Evolutionary conservation across 64 coral and sea anemone species (phyloP).

Genomic region (Stichodactyla helianthus): DNA sequence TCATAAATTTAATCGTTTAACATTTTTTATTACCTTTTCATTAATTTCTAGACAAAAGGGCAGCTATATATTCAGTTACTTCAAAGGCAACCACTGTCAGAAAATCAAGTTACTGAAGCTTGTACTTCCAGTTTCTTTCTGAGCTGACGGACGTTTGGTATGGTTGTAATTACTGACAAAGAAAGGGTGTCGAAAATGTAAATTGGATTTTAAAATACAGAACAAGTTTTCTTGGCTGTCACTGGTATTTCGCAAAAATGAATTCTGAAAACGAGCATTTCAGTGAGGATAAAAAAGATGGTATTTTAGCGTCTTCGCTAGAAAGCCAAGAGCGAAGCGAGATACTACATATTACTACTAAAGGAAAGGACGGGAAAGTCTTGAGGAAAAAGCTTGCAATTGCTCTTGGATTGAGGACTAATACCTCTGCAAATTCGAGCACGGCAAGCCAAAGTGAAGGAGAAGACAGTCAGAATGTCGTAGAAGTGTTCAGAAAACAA

Average conservation of each 20-base stretch:
- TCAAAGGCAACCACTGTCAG: too few relatives aligned
- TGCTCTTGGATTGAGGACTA: neutral
- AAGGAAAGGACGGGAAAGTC: neutral
- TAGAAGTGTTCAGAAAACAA: conserved; percentile 1
- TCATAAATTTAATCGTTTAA: too few relatives aligned
- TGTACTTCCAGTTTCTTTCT: neutral
- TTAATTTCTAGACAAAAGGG: too few relatives aligned
- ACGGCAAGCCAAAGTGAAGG: neutral
- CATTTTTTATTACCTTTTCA: too few relatives aligned
- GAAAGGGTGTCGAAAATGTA: neutral
- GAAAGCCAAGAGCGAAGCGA: neutral
- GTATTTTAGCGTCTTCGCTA: neutral
- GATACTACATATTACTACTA: neutral
- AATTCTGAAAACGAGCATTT: neutral
- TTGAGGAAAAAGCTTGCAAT: conserved; percentile 10
- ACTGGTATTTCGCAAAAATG: neutral
- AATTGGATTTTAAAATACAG: neutral
- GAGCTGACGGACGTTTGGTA: neutral
- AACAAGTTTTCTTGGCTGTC: too few relatives aligned
- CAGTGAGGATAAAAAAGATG: neutral
- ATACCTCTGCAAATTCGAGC: neutral
- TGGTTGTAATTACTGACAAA: neutral
- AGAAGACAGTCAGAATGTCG: neutral
- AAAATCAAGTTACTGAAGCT: neutral
- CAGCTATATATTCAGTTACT: too few relatives aligned